Conservation (phyloP, 2,797 vertebrate genomes). For the Euphonia xanthogaster region DNA sequence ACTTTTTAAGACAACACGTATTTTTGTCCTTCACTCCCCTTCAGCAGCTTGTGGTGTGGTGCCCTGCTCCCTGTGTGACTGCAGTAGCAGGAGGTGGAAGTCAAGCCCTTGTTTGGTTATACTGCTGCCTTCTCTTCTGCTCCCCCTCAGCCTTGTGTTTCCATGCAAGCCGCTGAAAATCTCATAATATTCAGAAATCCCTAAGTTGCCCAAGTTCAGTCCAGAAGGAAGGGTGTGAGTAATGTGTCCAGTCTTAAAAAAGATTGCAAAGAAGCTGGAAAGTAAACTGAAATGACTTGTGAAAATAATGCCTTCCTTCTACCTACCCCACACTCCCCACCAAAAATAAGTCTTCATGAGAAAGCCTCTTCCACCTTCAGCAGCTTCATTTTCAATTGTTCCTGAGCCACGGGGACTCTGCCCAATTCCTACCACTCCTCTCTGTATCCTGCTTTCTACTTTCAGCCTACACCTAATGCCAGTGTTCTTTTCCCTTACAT, state of each 20-base stretch:
- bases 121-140: not conserved
- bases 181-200: not conserved
- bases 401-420: not conserved
- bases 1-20: fast-evolving
- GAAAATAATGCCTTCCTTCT: not conserved
- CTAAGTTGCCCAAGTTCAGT: not conserved
- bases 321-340: not conserved
- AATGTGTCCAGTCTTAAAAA: not conserved
- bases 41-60: not conserved
- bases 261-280: not conserved
- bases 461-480: not conserved
- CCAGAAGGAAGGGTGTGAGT: not conserved
- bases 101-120: not conserved
- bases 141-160: not conserved
- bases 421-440: fast-evolving
- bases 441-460: not conserved
- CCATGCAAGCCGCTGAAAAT: not conserved
- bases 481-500: not conserved
- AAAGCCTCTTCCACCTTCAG: not conserved
- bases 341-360: not conserved
- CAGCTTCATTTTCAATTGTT: not conserved
- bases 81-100: not conserved
- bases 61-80: not conserved
- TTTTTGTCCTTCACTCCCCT: not conserved
- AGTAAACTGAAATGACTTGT: not conserved